Evolutionary conservation across 2,888 invertebrate species (phyloP), one percentile per base, ranked within the genome.

Genomic region (Sisyra nigra): DNA sequence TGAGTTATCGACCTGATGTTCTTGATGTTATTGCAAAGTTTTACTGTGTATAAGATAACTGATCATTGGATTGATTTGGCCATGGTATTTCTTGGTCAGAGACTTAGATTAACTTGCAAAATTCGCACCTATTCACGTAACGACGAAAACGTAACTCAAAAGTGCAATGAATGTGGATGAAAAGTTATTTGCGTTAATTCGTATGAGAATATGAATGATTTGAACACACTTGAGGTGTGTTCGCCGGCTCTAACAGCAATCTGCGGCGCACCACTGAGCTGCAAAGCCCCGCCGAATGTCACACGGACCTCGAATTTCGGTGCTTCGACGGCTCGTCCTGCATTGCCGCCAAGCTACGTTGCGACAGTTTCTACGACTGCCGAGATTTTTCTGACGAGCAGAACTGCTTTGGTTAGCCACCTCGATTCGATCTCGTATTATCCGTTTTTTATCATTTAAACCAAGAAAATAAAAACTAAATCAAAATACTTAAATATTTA

Each of bases 351-450:
- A 65, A 71, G 51, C 76, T 79, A 57, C 79, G 80, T 61, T 89
- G 91, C 70, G 87, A 91, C 75, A 83, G 84, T 71, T 75, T 75
- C 69, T 85, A 85, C 75, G 86, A 87, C 72, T 87, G 87, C 72
- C 72, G 73, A 67, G 86, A 87, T 72, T 85, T 84, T 75, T 84
- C 85, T 58, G 87, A 88, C 63, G 87, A 88, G 69, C 83, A 85
- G 67, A 82, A 82, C 69, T 88, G 87, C 73, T 72, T 77, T 69
- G 68, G 68, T 71, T 69, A 69, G 70, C 65, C n/a, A 40, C 11
- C n/a, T 7, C 17, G 37, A 37, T 13, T 34, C 34, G 34, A 34
- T 38, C 7, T 8, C 10, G 11, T 15, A 11, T 38, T 38, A 8
- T 38, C 19, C 11, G 17, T 38, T 8, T 15, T 15, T 37, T 37